Conservation (phyloP, 2,797 vertebrate species). For the Coracias cyanogaster region DNA sequence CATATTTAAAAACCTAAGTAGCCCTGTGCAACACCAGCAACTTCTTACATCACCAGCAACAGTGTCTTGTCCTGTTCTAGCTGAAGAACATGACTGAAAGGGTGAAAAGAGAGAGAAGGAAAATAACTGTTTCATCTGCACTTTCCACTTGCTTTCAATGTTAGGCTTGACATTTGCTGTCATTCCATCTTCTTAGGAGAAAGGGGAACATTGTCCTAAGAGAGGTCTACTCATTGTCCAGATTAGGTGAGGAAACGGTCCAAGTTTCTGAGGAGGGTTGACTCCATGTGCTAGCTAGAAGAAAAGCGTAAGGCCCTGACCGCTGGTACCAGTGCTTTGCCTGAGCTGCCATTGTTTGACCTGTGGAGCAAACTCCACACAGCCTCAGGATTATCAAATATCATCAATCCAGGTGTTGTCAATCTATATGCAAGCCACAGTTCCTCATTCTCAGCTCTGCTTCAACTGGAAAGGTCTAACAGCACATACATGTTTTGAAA, state of each 20-base stretch:
- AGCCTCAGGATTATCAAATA: not conserved
- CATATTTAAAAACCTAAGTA: not conserved
- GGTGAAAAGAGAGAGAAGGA: not conserved
- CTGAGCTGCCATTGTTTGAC: not conserved
- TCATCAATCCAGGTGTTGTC: not conserved
- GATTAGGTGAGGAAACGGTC: not conserved
- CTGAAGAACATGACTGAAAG: not conserved
- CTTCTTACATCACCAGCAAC: not conserved
- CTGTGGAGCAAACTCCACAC: not conserved
- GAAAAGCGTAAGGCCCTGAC: not conserved
- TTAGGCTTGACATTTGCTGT: not conserved
- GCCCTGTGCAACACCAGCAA: not conserved
- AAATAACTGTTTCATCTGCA: not conserved
- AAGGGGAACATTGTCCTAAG: not conserved
- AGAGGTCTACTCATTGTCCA: not conserved
- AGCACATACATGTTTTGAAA: not conserved
- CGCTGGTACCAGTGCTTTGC: not conserved
- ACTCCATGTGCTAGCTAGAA: not conserved
- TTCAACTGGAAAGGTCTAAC: not conserved
- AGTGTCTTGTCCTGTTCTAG: not conserved
- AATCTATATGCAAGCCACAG: not conserved
- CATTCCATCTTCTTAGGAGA: too few species aligned
- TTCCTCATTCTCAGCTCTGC: not conserved
- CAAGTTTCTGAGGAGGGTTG: fast-evolving
- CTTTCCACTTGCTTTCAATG: not conserved